These are phyloP conservation scores for Bombus polaris DNA, from an alignment of 1,140 invertebrate species.

Conservation along the genomic window DNA sequence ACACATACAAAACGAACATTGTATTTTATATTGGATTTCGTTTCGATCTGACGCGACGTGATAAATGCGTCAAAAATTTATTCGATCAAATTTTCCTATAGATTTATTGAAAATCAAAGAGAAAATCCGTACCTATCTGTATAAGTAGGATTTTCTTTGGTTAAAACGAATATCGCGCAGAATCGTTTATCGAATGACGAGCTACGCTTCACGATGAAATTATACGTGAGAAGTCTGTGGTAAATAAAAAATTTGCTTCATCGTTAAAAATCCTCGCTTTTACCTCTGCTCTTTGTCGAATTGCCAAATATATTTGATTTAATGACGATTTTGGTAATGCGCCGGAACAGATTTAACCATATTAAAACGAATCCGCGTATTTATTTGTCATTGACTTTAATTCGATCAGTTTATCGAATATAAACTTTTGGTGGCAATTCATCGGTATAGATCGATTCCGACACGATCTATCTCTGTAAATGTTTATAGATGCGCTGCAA, in stretches of 20 bases:
- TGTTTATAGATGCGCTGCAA: slow-evolving; percentile 24
- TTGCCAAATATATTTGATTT: background rate
- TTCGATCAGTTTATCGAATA: background rate
- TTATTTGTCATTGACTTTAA: background rate
- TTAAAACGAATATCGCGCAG: too few relatives aligned
- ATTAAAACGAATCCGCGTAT: background rate
- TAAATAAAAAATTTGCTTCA: background rate
- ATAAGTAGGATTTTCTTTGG: background rate
- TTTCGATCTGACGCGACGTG: too few relatives aligned
- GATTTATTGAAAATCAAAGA: background rate
- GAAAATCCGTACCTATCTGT: background rate
- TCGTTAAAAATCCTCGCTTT: background rate
- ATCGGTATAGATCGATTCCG: background rate
- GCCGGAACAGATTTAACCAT: background rate
- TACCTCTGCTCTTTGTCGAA: background rate
- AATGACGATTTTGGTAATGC: too few relatives aligned
- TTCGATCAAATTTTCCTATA: too few relatives aligned
- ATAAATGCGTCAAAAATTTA: too few relatives aligned
- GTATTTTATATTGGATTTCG: background rate
- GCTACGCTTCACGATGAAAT: background rate
- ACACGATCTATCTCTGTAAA: slow-evolving; percentile 14
- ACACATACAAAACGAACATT: background rate
- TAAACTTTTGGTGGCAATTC: background rate
- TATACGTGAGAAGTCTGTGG: background rate
- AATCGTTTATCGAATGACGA: background rate